Evolutionary conservation across 1,140 invertebrate species (phyloP).

Genomic region (Leptinotarsa defecta): DNA sequence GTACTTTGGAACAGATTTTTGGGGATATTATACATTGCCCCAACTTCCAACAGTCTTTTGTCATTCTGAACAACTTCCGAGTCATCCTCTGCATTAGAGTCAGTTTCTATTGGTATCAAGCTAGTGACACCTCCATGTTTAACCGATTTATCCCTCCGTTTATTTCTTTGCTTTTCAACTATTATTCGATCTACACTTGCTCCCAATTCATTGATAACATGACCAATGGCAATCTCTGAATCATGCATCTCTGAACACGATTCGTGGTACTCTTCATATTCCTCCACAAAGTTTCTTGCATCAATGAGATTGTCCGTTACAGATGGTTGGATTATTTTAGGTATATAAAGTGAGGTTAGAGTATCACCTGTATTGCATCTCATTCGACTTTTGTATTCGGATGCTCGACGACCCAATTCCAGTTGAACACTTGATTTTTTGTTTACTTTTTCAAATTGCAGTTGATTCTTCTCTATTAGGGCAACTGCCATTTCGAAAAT

Average conservation of each 20-base stretch:
- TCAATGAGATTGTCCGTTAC: constrained; percentile 47
- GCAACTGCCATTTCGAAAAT: constrained; percentile 51
- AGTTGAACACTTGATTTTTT: constrained; percentile 15
- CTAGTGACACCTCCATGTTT: constrained; percentile 54
- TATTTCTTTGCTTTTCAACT: constrained; percentile 36
- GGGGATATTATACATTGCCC: constrained; percentile 52
- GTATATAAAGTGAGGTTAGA: constrained; percentile 35
- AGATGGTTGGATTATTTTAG: constrained; percentile 45
- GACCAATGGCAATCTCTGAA: constrained; percentile 36
- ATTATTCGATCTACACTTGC: constrained; percentile 44
- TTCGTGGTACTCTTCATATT: constrained; percentile 54
- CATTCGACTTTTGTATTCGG: constrained; percentile 32
- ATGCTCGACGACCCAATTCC: constrained; percentile 15
- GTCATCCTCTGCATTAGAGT: constrained; percentile 55
- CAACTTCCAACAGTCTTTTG: constrained; percentile 45
- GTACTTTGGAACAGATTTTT: constrained; percentile 53
- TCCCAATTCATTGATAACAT: constrained; percentile 46
- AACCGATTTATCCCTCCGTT: constrained; percentile 49
- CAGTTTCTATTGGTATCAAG: constrained; percentile 52
- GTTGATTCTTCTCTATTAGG: constrained; percentile 43
- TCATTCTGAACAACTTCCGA: constrained; percentile 49
- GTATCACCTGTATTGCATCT: constrained; percentile 44
- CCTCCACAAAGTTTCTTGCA: constrained; percentile 52
- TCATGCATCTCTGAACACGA: constrained; percentile 51
- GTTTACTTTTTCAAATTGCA: constrained; percentile 31